phyloP scores from a whole-genome alignment of 2,113 vertebrate genomes.

The Pitta sordida region DNA sequence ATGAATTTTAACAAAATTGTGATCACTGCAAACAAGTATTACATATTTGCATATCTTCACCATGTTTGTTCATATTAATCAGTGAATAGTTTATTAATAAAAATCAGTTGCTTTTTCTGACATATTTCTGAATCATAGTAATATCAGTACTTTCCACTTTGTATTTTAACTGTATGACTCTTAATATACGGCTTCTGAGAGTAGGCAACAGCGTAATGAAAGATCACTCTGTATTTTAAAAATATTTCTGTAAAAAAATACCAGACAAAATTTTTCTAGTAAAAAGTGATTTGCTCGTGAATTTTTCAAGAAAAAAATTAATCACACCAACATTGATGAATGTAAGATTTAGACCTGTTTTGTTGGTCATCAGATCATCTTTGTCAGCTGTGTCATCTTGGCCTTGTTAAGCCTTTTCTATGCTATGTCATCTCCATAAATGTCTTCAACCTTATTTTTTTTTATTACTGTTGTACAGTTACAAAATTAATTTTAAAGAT shows the following conservation, averaged over 20 bases:
- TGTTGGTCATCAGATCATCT: neutral
- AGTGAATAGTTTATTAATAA: neutral
- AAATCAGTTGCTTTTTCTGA: neutral
- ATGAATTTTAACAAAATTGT: neutral
- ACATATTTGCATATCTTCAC: neutral
- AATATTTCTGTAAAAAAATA: neutral
- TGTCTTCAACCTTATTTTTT: neutral
- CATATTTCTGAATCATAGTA: neutral
- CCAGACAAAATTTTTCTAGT: neutral
- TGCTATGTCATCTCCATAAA: neutral
- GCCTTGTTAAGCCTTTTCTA: neutral
- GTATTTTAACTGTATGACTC: neutral
- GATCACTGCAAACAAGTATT: neutral
- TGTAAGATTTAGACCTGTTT: neutral
- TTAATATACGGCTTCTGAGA: neutral
- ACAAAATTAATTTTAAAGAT: neutral
- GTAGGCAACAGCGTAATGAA: neutral
- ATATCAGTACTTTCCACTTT: neutral
- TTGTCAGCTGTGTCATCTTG: neutral
- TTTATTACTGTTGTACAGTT: neutral
- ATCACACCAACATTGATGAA: neutral
- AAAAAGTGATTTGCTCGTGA: neutral
- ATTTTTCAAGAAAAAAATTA: neutral
- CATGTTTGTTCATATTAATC: neutral
- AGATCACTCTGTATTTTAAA: neutral